phyloP scores from a whole-genome alignment of 2,113 vertebrate species.

The Pteruthius melanotis region DNA sequence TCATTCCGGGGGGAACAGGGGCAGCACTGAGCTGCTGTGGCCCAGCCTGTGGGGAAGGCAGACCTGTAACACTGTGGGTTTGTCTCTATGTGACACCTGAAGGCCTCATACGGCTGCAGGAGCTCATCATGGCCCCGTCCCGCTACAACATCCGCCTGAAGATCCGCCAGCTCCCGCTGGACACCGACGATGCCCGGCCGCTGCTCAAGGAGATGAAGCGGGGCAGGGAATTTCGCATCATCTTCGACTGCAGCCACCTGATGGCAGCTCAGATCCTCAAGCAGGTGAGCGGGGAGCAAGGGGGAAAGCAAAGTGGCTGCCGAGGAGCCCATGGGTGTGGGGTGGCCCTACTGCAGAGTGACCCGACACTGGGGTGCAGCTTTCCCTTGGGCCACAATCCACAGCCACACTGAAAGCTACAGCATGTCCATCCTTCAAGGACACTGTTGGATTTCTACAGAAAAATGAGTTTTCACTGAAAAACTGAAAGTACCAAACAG shows the following conservation, averaged over 20 bases:
- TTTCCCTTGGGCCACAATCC: background rate
- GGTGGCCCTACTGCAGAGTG: rapidly evolving
- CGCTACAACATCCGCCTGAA: conserved; percentile 97
- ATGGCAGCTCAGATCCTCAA: conserved; percentile 98
- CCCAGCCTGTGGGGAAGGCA: background rate
- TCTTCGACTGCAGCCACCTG: conserved; percentile 94
- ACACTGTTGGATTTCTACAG: background rate
- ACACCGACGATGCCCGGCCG: conserved; percentile 85
- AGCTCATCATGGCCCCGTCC: conserved; percentile 97
- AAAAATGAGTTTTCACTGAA: background rate
- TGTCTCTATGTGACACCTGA: conserved; percentile 1
- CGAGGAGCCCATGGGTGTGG: rapidly evolving
- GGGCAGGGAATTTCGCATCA: conserved; percentile 94
- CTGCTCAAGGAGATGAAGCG: conserved; percentile 99
- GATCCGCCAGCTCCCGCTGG: conserved; percentile 94
- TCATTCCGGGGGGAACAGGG: rapidly evolving
- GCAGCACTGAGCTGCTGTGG: background rate
- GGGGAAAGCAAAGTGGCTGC: background rate
- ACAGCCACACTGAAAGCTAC: rapidly evolving
- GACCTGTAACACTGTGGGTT: background rate
- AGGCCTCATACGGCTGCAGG: conserved; percentile 96
- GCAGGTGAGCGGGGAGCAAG: conserved; percentile 72
- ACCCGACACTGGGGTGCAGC: rapidly evolving
- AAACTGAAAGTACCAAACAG: background rate
- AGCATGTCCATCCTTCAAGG: rapidly evolving